phyloP scores from a whole-genome alignment of 1,140 invertebrate species.

The Cardiocondyla obscurior region DNA sequence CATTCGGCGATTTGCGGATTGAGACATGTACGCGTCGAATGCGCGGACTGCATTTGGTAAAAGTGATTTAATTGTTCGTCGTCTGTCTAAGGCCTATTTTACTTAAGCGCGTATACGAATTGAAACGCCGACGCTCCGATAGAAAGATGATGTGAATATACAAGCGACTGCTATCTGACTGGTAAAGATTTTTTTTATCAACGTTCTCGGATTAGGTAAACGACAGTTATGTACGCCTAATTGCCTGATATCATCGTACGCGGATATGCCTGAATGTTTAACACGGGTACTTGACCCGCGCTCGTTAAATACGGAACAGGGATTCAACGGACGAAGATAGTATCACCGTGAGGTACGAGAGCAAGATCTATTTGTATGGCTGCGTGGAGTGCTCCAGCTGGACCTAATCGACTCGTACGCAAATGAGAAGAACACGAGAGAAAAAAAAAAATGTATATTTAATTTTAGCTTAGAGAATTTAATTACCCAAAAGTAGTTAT shows the following conservation, averaged over 20 bases:
- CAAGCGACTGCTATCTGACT: not conserved
- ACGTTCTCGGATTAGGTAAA: not conserved
- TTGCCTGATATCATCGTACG: conserved; percentile 2
- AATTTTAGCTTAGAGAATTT: not conserved
- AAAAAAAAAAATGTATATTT: not conserved
- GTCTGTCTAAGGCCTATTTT: not conserved
- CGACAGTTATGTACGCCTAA: not conserved
- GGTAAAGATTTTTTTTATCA: not conserved
- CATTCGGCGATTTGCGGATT: conserved; percentile 27
- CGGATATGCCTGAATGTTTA: conserved; percentile 36
- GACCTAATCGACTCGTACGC: conserved; percentile 32
- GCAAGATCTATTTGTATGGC: conserved; percentile 50
- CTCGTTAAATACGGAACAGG: conserved; percentile 54
- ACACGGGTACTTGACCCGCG: conserved; percentile 52
- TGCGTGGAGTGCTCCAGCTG: conserved; percentile 43
- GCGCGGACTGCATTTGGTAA: not conserved
- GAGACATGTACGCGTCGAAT: not conserved
- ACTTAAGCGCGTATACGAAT: not conserved
- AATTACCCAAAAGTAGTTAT: not conserved
- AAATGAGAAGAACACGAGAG: conserved; percentile 24
- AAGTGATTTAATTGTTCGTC: not conserved
- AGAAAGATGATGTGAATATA: not conserved
- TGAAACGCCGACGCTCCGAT: not conserved
- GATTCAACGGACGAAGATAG: conserved; percentile 53
- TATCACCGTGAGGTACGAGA: conserved; percentile 35